Percentiles rank a stretch among this genome's conserved stretches.
These are phyloP conservation scores for Lucilia sericata DNA, from an alignment of 1,140 invertebrate species.

Conservation along the genomic window DNA sequence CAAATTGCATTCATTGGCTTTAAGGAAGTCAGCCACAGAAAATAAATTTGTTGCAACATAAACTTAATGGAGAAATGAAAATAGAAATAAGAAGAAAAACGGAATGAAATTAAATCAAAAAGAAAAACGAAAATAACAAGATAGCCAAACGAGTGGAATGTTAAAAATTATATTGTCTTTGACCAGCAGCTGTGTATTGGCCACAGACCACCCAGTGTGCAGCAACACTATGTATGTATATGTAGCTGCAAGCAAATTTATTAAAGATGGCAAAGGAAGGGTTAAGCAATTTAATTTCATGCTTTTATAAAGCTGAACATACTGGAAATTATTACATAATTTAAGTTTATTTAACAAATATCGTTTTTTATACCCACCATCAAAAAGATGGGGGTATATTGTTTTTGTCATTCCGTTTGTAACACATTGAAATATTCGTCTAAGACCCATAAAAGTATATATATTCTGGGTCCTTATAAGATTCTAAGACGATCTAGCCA, in stretches of 20 bases:
- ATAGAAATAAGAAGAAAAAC: neutral
- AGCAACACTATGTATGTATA: neutral
- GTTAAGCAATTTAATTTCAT: too few relatives aligned
- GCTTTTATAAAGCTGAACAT: neutral
- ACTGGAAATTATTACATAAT: neutral
- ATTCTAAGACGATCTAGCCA: too few relatives aligned
- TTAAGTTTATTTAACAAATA: conserved; percentile 22
- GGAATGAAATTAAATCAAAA: neutral
- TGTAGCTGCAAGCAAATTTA: too few relatives aligned
- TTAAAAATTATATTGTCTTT: neutral
- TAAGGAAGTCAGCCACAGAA: neutral
- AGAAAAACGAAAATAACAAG: neutral
- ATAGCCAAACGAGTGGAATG: neutral
- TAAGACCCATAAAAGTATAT: too few relatives aligned
- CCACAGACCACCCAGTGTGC: neutral
- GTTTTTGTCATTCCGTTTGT: too few relatives aligned
- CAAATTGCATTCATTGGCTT: conserved; percentile 20
- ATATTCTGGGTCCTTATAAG: too few relatives aligned
- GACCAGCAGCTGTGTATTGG: neutral
- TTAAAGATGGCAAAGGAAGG: too few relatives aligned
- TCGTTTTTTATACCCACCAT: too few relatives aligned
- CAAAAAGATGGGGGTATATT: too few relatives aligned
- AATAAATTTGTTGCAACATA: neutral
- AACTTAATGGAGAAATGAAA: neutral
- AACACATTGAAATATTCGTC: too few relatives aligned